Evolutionary conservation across 1,140 invertebrate species (phyloP), one percentile per base, ranked within the genome.

Genomic region (Sminthurinus signatus): DNA sequence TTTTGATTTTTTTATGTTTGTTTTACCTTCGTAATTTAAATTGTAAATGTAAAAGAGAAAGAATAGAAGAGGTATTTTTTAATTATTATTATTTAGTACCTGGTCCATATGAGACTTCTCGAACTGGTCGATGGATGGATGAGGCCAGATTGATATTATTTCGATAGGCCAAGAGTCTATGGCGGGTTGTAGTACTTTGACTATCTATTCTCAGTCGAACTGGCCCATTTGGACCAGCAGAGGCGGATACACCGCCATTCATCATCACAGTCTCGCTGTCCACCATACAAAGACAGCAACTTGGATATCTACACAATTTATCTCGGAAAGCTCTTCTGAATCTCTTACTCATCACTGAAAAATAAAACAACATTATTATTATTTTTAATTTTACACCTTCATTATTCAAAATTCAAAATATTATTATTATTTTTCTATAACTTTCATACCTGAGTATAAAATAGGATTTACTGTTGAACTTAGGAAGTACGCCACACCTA

Each of bases 401-500:
- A 36, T 36, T 36, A 36, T 36, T 36, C 5, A 15, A 36, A 15
- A 36, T 36, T 36, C 32, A 36, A 36, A 36, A 15, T 8, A 36
- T 8, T 36, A 8, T 15, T 36, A 36, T 36, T 36, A n/a, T n/a
- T n/a, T n/a, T 36, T 36, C 15, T 36, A 36, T 36, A 15, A 36
- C 32, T 15, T 8, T 46, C 23, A 27, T 52, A 52, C 50, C 50
- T 52, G 50, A 52, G 75, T 96, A 96, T 0, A 96, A 77, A 64
- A 95, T 89, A 0, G 92, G 92, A 79, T 95, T 96, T 44, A 93
- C 84, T 0, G 89, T 93, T 23, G 87, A 86, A 27, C 88, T 91
- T 50, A 93, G 83, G 75, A 92, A 96, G 78, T 94, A 96, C 14
- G 91, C 81, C 51, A 86, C 84, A 1, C 90, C 90, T 17, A 87